Conservation (phyloP, 2,888 invertebrate genomes). For the Rhingia rostrata region DNA sequence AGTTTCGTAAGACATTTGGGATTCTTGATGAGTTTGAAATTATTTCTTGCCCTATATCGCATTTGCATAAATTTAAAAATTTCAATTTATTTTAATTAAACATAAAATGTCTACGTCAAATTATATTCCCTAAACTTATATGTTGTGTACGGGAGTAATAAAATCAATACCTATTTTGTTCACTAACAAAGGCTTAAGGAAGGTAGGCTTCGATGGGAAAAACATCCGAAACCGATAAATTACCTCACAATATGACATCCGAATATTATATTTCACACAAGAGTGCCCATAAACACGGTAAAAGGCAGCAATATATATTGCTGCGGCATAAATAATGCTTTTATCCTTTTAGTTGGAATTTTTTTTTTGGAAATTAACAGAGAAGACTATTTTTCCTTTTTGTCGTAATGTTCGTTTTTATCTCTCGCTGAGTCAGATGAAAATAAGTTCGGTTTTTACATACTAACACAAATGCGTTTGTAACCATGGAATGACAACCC, state of each 20-base stretch:
- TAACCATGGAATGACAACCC: background rate
- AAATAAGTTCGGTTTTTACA: background rate
- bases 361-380: slow-evolving; percentile 21
- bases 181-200: background rate
- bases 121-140: too few species aligned
- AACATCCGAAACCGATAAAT: slow-evolving; percentile 59
- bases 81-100: too few species aligned
- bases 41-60: too few species aligned
- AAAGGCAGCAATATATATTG: slow-evolving; percentile 33
- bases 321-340: slow-evolving; percentile 31
- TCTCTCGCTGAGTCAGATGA: background rate
- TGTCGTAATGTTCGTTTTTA: background rate
- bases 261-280: slow-evolving; percentile 53
- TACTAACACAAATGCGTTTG: background rate
- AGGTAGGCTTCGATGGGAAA: slow-evolving; percentile 11
- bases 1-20: too few species aligned
- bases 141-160: too few species aligned
- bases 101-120: too few species aligned
- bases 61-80: too few species aligned
- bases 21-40: too few species aligned
- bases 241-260: slow-evolving; percentile 50
- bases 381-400: slow-evolving; percentile 15
- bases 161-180: background rate
- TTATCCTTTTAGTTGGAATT: slow-evolving; percentile 20
- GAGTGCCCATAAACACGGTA: slow-evolving; percentile 48